Conservation (phyloP, 2,888 invertebrate species). For the Ormyrus thymus region DNA sequence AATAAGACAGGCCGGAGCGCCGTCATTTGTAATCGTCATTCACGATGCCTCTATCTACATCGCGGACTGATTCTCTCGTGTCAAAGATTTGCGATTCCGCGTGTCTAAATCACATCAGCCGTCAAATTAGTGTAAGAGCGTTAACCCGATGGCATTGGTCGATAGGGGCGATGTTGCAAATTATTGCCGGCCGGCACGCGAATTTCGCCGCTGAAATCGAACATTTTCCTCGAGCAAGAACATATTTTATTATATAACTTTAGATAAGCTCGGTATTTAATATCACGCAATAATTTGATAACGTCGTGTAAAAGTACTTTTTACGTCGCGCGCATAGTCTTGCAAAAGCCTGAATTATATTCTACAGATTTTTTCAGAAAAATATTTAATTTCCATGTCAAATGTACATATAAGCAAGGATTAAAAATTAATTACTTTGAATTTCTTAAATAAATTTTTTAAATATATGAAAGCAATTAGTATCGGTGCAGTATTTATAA, state of each 20-base stretch:
- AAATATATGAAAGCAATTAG: too few relatives aligned
- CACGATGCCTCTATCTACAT: not conserved
- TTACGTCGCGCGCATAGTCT: not conserved
- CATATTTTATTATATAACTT: not conserved
- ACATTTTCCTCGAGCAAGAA: not conserved
- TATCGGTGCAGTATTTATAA: too few relatives aligned
- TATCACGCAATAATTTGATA: not conserved
- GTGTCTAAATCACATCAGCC: slow-evolving; percentile 4
- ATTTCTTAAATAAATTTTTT: too few relatives aligned
- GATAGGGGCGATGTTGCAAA: not conserved
- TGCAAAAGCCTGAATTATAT: too few relatives aligned
- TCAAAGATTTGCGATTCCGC: slow-evolving; percentile 4
- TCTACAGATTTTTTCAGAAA: too few relatives aligned
- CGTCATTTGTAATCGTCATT: not conserved
- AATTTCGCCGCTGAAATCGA: slow-evolving; percentile 1
- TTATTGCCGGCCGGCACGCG: slow-evolving; percentile 11
- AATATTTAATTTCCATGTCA: too few relatives aligned
- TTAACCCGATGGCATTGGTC: not conserved
- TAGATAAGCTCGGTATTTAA: not conserved
- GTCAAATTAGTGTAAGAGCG: not conserved
- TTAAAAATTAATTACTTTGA: too few relatives aligned
- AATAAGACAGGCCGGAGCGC: not conserved
- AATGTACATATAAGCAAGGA: too few relatives aligned
- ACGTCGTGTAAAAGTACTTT: not conserved
- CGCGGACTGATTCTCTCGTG: slow-evolving; percentile 1